These are phyloP conservation scores for Nyctibius bracteatus DNA, from an alignment of 2,113 vertebrate genomes.

Conservation along the genomic window DNA sequence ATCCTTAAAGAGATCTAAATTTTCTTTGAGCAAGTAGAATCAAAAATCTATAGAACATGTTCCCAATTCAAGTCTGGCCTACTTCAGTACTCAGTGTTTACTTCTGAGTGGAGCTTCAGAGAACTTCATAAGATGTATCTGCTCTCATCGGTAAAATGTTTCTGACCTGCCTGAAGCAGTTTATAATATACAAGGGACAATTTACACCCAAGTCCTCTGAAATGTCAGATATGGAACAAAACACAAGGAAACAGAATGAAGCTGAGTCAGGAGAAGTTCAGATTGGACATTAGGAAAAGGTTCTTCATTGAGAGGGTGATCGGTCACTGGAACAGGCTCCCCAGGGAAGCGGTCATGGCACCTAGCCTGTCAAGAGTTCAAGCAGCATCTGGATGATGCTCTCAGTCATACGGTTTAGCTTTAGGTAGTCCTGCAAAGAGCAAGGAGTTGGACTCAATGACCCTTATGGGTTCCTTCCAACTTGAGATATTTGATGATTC, in stretches of 20 bases:
- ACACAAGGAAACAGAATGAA: background rate
- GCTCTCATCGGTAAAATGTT: background rate
- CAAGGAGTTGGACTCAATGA: background rate
- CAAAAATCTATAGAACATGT: background rate
- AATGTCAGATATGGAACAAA: background rate
- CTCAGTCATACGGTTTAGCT: background rate
- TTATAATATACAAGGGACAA: background rate
- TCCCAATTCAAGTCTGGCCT: background rate
- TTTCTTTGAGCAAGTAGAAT: background rate
- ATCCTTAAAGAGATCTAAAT: background rate
- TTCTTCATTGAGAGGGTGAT: background rate
- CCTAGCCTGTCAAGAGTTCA: background rate
- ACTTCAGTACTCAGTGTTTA: background rate
- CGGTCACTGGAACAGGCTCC: background rate
- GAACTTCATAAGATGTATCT: background rate
- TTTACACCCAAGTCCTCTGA: background rate
- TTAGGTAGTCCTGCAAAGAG: background rate
- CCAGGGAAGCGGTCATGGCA: background rate
- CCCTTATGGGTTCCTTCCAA: background rate
- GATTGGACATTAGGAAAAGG: background rate
- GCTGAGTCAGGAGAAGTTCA: background rate
- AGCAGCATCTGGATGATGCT: background rate
- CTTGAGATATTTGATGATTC: background rate
- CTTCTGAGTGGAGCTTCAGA: background rate
- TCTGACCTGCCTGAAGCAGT: background rate